Base-by-base conservation (phyloP, 1,140 invertebrate species). In the Zelostemma sp. region DNA sequence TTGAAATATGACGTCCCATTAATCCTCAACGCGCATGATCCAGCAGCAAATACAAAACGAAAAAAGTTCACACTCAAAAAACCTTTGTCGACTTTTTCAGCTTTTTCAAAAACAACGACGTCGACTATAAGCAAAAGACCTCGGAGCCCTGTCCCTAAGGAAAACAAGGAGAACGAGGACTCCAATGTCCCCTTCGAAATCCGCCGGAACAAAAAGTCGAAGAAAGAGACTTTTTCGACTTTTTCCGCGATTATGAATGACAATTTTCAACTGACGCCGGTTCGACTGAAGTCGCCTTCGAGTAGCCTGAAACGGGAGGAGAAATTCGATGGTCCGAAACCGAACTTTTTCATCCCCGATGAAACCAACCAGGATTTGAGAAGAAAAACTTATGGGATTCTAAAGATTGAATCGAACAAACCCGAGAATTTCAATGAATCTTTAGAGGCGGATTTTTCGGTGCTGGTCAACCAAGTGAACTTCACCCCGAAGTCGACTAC, bases 1-100 rank as follows among this genome's bases (percentile, higher is more conserved):
- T 88, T 90, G 12, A 88, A 89, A 70, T 89, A 90, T 78, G 90
- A 92, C 70, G 86, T 92, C n/a, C 81, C 88, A 47, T 75, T 93
- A 19, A 87, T 89, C 43, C 65, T 80, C 11, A 74, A 53, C 25
- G 68, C 76, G 21, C 67, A 38, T 21, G 54, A 61, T 46, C 19
- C 56, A 6, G 68, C 68, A 17, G 79, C 75, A 57, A 11, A 19
- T 6, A 5, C 4, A 1, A 86, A 90, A 1, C 90, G 84, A 85
- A 63, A 67, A 73, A 66, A 75, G 28, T n/a, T 25, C 31, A 68
- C 75, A 11, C 74, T 15, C 0, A 73, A 64, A 46, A 65, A 49
- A 31, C 46, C 16, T 12, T 8, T 31, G 9, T n/a, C 41, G 1
- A 38, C 49, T 70, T 68, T 76, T 76, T 9, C 72, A 71, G 51